These are phyloP conservation scores for Campaea margaritaria DNA, from an alignment of 2,888 invertebrate species.

Conservation along the genomic window DNA sequence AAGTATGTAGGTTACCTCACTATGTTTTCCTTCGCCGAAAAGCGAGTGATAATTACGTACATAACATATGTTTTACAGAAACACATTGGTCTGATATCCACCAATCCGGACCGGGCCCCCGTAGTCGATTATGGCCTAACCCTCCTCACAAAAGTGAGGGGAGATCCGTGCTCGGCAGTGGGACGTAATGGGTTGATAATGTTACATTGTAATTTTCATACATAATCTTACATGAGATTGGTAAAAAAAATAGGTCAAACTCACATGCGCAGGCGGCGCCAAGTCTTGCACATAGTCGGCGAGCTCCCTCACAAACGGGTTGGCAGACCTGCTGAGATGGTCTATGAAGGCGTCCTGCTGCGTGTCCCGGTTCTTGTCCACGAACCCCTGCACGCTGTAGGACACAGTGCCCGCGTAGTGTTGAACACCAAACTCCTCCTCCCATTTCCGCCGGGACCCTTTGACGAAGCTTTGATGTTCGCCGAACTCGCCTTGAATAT, in stretches of 20 bases:
- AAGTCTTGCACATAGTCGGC: constrained; percentile 83
- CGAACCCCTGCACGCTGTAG: constrained; percentile 91
- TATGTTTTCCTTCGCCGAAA: too few relatives aligned
- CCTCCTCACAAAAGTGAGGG: too few relatives aligned
- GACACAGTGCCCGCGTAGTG: constrained; percentile 97
- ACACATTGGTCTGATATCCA: too few relatives aligned
- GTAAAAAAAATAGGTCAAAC: constrained; percentile 32
- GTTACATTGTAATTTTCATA: too few relatives aligned
- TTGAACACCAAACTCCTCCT: constrained; percentile 94
- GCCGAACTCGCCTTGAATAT: constrained; percentile 95
- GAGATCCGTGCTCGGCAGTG: too few relatives aligned
- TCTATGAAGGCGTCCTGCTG: constrained; percentile 97
- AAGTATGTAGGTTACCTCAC: too few relatives aligned
- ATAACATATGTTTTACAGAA: too few relatives aligned
- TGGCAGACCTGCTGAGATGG: constrained; percentile 92
- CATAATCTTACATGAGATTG: too few relatives aligned
- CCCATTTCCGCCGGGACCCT: constrained; percentile 95
- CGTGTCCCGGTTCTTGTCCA: constrained; percentile 96
- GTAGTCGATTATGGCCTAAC: too few relatives aligned
- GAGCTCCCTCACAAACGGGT: constrained; percentile 92
- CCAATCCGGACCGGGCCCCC: too few relatives aligned
- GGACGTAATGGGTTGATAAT: too few relatives aligned
- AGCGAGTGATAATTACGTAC: too few relatives aligned
- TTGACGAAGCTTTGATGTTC: constrained; percentile 93
- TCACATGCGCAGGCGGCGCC: constrained; percentile 88